A percentile compares a stretch with the other conserved stretches of the same genome.
phyloP scores from a whole-genome alignment of 37 sponge, comb jelly and placozoan species.

The Cladorhizidae sp. region DNA sequence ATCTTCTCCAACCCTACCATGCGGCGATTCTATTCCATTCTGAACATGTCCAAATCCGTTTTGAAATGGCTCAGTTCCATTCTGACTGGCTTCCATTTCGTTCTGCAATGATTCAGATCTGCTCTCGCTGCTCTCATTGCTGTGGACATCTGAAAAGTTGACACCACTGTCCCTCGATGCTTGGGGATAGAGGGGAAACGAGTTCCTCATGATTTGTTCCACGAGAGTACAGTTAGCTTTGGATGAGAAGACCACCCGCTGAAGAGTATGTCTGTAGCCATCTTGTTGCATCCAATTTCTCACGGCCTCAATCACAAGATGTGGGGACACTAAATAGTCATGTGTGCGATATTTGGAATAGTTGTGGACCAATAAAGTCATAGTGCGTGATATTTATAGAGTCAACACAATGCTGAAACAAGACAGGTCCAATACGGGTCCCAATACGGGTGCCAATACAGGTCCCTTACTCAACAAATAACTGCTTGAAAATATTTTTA shows the following conservation, averaged over 20 bases:
- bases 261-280: background rate
- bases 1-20: too few species aligned
- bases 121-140: background rate
- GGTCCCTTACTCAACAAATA: too few species aligned
- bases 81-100: background rate
- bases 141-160: background rate
- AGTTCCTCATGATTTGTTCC: conserved; percentile 1
- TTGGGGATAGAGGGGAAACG: conserved; percentile 17
- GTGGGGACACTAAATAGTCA: conserved; percentile 30
- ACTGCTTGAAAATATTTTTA: too few species aligned
- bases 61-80: background rate
- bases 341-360: background rate
- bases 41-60: background rate
- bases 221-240: conserved; percentile 1
- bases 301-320: conserved; percentile 24
- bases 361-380: too few species aligned
- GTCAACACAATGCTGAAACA: too few species aligned
- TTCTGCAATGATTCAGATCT: background rate
- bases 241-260: conserved; percentile 27
- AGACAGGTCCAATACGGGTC: too few species aligned
- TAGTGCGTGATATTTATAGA: too few species aligned
- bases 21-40: too few species aligned
- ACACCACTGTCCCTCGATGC: background rate
- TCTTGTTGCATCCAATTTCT: conserved; percentile 46
- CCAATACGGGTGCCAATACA: too few species aligned